Evolutionary conservation across 2,113 vertebrate species (phyloP).

Genomic region (Clarias macrocephalus): DNA sequence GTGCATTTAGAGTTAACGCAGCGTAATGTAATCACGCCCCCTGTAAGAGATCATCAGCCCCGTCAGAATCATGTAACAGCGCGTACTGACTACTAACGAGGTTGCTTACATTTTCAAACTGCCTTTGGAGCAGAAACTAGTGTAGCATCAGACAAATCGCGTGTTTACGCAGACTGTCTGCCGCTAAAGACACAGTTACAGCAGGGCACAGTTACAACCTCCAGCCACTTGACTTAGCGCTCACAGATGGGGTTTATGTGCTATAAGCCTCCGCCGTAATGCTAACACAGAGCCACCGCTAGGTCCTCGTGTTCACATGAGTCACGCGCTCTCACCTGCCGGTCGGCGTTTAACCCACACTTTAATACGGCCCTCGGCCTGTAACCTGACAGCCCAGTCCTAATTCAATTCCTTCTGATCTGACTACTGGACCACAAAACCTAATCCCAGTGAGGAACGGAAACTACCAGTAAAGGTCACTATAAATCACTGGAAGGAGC

Average conservation of each 20-base stretch:
- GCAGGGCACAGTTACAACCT: neutral
- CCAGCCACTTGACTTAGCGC: neutral
- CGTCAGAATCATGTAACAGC: no score
- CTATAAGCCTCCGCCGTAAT: neutral
- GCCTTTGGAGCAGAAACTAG: no score
- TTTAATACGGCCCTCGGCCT: neutral
- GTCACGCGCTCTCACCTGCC: neutral
- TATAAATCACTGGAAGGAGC: neutral
- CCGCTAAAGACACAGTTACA: neutral
- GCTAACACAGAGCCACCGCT: no score
- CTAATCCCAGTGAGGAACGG: neutral
- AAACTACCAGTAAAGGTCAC: slow-evolving; percentile 12
- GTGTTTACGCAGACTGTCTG: neutral
- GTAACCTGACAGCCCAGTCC: neutral
- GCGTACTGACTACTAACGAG: no score
- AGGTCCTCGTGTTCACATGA: neutral
- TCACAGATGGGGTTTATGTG: neutral
- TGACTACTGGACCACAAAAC: neutral
- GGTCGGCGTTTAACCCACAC: neutral
- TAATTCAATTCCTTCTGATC: neutral
- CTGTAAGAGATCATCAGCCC: no score
- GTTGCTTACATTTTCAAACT: no score
- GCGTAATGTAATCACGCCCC: no score
- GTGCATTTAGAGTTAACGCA: no score
- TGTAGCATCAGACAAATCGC: neutral